A percentile compares a stretch with the other conserved stretches of the same genome.
Conservation (phyloP, 2,113 vertebrate species). For the Brienomyrus brachyistius region DNA sequence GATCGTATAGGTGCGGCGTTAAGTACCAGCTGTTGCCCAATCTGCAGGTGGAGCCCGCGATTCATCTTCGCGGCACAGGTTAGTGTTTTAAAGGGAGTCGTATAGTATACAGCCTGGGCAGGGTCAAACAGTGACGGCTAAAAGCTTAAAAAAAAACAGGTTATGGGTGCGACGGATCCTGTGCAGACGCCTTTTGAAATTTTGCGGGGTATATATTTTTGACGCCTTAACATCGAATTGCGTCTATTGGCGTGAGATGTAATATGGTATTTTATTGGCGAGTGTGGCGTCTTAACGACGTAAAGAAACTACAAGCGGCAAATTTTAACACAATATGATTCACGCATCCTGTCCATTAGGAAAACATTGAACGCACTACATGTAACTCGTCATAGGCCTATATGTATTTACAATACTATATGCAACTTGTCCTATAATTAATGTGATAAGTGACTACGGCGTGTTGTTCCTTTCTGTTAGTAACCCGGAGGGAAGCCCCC, state of each 20-base stretch:
- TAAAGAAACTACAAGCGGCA: neutral
- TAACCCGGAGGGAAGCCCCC: neutral
- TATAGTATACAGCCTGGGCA: neutral
- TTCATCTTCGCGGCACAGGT: neutral
- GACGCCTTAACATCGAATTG: neutral
- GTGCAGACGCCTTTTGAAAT: neutral
- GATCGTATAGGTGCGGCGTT: neutral
- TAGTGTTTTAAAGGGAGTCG: neutral
- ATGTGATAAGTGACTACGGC: neutral
- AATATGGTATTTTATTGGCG: neutral
- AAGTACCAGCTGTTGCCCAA: neutral
- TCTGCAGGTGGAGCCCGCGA: neutral
- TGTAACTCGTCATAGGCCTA: neutral
- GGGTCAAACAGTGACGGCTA: neutral
- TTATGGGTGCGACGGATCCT: neutral
- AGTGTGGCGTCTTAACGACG: neutral
- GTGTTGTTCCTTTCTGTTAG: neutral
- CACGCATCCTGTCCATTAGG: neutral
- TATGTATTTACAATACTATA: neutral
- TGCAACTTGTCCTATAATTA: neutral
- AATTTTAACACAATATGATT: neutral
- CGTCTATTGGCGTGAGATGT: neutral
- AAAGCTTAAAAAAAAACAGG: too few species aligned
- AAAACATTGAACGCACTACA: neutral
- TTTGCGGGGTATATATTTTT: neutral